Percentiles rank a stretch among this genome's conserved stretches.
phyloP scores from a whole-genome alignment of 2,113 vertebrate species.

The Charadrius vociferus region DNA sequence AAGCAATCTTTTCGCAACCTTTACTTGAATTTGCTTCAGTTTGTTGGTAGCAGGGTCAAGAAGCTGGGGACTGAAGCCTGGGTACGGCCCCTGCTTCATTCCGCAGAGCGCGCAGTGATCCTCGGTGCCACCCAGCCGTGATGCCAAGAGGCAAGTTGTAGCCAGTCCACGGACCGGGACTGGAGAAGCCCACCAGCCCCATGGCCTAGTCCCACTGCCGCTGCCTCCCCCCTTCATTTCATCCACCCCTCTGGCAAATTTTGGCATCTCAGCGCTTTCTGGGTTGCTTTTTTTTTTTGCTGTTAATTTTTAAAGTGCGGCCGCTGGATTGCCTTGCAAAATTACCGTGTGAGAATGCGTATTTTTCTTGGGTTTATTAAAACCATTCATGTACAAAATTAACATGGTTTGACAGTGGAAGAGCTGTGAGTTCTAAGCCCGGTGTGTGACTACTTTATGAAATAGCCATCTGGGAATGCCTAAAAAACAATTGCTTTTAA shows the following conservation, averaged over 20 bases:
- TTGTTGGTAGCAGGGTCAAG: not conserved
- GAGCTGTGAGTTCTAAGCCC: not conserved
- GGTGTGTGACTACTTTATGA: not conserved
- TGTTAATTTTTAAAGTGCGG: not conserved
- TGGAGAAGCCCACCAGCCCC: not conserved
- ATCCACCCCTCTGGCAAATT: not conserved
- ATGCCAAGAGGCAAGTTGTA: rapidly evolving
- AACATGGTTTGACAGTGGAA: not conserved
- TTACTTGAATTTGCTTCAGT: not conserved
- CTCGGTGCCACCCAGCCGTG: not conserved
- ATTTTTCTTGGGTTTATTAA: not conserved
- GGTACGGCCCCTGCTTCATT: rapidly evolving
- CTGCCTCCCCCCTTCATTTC: not conserved
- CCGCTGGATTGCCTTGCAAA: not conserved
- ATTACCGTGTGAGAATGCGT: not conserved
- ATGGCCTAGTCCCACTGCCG: not conserved
- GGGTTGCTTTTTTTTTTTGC: not conserved
- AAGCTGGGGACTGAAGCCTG: not conserved
- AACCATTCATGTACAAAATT: not conserved
- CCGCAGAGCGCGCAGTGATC: rapidly evolving
- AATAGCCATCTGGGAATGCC: not conserved
- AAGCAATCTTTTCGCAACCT: not conserved
- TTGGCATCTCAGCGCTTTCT: not conserved
- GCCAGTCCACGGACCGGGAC: not conserved
- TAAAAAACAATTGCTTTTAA: conserved; percentile 6